Evolutionary conservation across 1,140 invertebrate genomes (phyloP).

Genomic region (Cotesia typhae): DNA sequence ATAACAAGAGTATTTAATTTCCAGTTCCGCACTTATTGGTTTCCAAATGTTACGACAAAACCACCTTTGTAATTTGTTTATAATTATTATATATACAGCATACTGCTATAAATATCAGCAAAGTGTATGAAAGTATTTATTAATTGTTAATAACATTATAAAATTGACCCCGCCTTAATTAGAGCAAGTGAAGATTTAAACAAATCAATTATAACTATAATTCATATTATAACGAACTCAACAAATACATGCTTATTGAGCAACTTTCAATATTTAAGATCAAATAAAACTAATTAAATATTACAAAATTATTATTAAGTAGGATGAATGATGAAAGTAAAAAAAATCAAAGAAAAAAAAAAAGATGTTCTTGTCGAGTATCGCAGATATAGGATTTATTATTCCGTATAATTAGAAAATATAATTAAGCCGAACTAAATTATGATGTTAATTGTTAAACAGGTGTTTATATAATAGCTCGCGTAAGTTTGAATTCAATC

Average conservation of each 20-base stretch:
- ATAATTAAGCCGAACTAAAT: conserved; percentile 66
- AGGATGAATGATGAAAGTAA: conserved; percentile 17
- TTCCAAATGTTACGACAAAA: not conserved
- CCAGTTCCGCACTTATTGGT: conserved; percentile 12
- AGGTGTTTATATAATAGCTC: conserved; percentile 52
- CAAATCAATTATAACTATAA: not conserved
- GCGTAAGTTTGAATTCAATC: conserved; percentile 49
- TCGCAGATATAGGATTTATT: conserved; percentile 64
- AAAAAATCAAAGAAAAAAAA: conserved; percentile 27
- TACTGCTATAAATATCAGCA: conserved; percentile 16
- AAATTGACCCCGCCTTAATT: conserved; percentile 50
- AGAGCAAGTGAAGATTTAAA: too few relatives aligned
- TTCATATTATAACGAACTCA: not conserved
- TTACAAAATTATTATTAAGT: not conserved
- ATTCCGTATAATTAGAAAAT: conserved; percentile 66
- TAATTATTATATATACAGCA: conserved; percentile 19
- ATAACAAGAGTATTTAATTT: not conserved
- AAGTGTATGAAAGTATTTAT: not conserved
- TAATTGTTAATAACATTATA: conserved; percentile 42
- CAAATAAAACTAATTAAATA: not conserved
- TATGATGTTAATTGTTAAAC: conserved; percentile 57
- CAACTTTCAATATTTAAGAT: not conserved
- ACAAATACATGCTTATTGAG: not conserved
- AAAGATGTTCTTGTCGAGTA: conserved; percentile 50
- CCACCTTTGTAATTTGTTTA: conserved; percentile 1